Base-by-base conservation (phyloP, 2,888 invertebrate species). In the Parasteatoda lunata region DNA sequence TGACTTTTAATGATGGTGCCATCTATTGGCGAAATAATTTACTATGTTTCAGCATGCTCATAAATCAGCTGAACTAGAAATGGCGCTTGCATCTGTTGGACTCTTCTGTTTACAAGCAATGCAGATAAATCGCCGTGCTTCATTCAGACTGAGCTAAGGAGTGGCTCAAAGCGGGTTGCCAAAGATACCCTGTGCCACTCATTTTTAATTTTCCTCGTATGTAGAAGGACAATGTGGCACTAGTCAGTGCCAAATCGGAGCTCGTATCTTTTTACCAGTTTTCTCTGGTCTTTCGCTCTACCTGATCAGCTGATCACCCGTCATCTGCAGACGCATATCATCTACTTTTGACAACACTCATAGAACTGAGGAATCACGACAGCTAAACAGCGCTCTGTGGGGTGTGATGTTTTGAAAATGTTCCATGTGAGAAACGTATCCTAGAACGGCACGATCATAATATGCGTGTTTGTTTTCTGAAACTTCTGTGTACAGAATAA, bases 81-180 rank as follows among this genome's bases (percentile, higher is more conserved):
- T 59, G 81, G 81, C 81, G 81, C 81, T 82, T 68, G 81, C 69
- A 75, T 75, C 73, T 82, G 66, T 52, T 68, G 68, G 75, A 64
- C 65, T 68, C 30, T 70, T 75, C 69, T 82, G 81, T 82, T 82
- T 82, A 82, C 75, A 82, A 82, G 81, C 81, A 82, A 75, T 82
- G 81, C 81, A 82, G 81, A 82, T 82, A 69, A 78, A 82, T 82
- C 75, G 81, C 66, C 81, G 59, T 82, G 68, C 69, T 82, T n/a
- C 73, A 47, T 15, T 80, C 80, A 72, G 80, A 66, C 65, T 64
- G 65, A n/a, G 47, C 66, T 49, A 75, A 66, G 68, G 81, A 82
- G 75, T 82, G 68, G 75, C 70, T 70, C 52, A 5, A 30, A 8
- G 11, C 54, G 3, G 59, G 70, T 8, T 54, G 68, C 51, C 3